These are phyloP conservation scores for Ecdyonurus torrentis DNA, from an alignment of 2,888 invertebrate species.

Conservation along the genomic window DNA sequence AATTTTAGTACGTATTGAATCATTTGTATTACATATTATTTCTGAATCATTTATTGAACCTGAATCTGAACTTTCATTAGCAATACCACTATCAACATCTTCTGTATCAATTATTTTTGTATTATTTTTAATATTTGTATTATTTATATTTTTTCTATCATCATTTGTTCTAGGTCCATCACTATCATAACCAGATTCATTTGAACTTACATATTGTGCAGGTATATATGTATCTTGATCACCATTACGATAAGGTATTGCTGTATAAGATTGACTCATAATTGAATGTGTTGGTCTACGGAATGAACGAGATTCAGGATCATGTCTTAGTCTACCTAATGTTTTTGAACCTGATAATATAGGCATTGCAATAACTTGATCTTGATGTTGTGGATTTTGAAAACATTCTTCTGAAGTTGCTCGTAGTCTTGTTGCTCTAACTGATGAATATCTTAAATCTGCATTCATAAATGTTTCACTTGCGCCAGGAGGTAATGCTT, in stretches of 20 bases:
- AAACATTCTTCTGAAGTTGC: constrained; percentile 44
- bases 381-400: constrained; percentile 16
- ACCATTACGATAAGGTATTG: constrained; percentile 11
- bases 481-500: neutral
- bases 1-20: neutral
- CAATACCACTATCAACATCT: constrained; percentile 21
- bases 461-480: neutral
- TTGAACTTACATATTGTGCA: constrained; percentile 53
- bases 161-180: constrained; percentile 35
- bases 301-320: constrained; percentile 7
- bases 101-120: constrained; percentile 20
- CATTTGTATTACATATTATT: neutral
- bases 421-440: constrained; percentile 25
- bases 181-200: constrained; percentile 70
- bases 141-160: constrained; percentile 10
- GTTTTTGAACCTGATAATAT: constrained; percentile 24
- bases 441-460: constrained; percentile 4
- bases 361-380: constrained; percentile 13
- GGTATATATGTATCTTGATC: constrained; percentile 10
- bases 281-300: neutral
- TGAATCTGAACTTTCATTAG: constrained; percentile 18
- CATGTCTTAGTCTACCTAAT: constrained; percentile 20
- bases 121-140: neutral
- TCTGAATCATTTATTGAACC: constrained; percentile 10
- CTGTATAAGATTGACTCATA: constrained; percentile 11